Percentiles rank a stretch among this genome's conserved stretches.
These are phyloP conservation scores for Grammatotria lemairii DNA, from an alignment of 2,113 vertebrate species.

Conservation along the genomic window DNA sequence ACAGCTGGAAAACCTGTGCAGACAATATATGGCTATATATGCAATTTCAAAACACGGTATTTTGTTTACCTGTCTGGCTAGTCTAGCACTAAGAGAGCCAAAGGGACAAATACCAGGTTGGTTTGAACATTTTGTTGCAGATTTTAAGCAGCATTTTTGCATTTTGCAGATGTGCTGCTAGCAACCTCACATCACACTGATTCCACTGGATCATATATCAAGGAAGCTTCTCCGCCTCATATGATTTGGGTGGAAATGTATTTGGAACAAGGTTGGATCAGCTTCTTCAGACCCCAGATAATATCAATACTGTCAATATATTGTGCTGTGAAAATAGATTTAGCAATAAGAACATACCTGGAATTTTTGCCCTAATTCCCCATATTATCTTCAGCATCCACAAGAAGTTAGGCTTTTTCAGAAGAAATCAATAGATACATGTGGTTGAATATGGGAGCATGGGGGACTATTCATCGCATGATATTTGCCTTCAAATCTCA, in stretches of 20 bases:
- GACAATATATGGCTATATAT: too few species aligned
- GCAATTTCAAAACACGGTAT: not conserved
- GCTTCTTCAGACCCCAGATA: not conserved
- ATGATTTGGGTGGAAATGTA: not conserved
- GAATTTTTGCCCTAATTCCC: not conserved
- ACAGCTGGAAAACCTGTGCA: not conserved
- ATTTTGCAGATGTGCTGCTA: not conserved
- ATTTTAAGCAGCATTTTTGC: not conserved
- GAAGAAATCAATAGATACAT: not conserved
- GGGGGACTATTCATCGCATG: not conserved
- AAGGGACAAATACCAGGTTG: not conserved
- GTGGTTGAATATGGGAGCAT: not conserved
- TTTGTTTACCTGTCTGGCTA: not conserved
- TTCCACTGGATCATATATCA: not conserved
- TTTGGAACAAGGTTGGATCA: not conserved
- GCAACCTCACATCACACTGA: not conserved
- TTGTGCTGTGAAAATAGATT: not conserved
- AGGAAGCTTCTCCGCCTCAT: not conserved
- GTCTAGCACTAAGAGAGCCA: not conserved
- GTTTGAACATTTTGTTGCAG: not conserved
- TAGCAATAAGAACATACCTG: not conserved
- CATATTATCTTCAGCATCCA: not conserved
- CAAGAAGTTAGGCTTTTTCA: not conserved
- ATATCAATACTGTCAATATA: not conserved
- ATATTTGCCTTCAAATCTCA: not conserved